Base-by-base conservation (phyloP, 2,113 vertebrate genomes). In the Sinocyclocheilus maitianheensis region DNA sequence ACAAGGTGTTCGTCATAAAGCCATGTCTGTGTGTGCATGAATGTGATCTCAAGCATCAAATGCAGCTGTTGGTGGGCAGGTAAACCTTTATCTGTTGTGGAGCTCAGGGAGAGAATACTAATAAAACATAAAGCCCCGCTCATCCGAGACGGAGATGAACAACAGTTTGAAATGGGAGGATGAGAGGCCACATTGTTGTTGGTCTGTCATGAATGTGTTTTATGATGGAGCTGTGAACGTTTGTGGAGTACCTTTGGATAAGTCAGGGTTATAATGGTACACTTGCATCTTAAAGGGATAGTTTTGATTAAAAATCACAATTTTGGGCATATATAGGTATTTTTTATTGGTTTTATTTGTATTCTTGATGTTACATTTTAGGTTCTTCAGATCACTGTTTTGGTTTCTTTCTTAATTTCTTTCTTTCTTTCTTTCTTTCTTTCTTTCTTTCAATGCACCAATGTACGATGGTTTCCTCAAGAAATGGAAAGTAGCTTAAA, bases 41-140 rank as follows among this genome's bases (percentile, higher is more conserved):
- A 85, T 82, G 83, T 71, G 75, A 77, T 86, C 80, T 80, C 20
- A 53, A 51, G 85, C 81, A 60, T 78, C 46, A 84, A 77, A 87
- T 77, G 76, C 77, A 60, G 40, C 80, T 87, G 86, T 84, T 67
- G 20, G 30, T 51, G 80, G 34, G 75, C 89, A 85, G 87, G 85
- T 89, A 88, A 87, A 82, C 79, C 83, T 77, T 85, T 80, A 86
- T 88, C 88, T 77, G 82, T 84, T 46, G 4, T 18, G 0, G 13
- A 67, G 65, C 58, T 82, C 87, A 43, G 46, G 30, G 13, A 48
- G 7, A 14, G 77, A 76, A 83, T 76, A 84, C 55, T 85, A 58
- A 87, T 85, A 83, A 80, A 82, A 26, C 11, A 76, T 43, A 78
- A 37, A 78, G 37, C 48, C 10, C 65, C 16, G 26, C 62, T 84